A percentile compares a stretch with the other conserved stretches of the same genome.
Conservation (phyloP, 2,888 invertebrate species). For the Temnothorax ravouxi region DNA sequence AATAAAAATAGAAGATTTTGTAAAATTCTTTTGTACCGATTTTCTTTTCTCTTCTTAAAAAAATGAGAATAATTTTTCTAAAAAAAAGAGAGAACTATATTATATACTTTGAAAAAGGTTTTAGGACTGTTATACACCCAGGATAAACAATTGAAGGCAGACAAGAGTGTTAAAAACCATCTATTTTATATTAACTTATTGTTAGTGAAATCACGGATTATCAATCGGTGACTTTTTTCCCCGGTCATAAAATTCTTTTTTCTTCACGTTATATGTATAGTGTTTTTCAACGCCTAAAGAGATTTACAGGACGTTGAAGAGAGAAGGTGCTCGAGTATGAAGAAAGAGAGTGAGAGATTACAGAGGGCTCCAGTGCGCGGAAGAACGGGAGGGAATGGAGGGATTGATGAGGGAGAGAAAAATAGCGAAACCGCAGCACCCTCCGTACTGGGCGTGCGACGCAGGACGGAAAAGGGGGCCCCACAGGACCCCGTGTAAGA, state of each 20-base stretch:
- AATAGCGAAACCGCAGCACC: constrained; percentile 83
- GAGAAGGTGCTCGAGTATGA: constrained; percentile 38
- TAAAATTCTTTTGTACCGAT: not conserved
- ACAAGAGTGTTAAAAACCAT: not conserved
- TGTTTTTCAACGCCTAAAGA: constrained; percentile 79
- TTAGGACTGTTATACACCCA: not conserved
- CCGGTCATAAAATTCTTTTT: constrained; percentile 55
- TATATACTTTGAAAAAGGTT: not conserved
- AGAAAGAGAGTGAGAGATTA: constrained; percentile 34
- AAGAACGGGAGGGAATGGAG: constrained; percentile 53
- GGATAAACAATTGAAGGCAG: not conserved
- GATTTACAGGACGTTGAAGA: constrained; percentile 80
- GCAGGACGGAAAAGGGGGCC: constrained; percentile 68
- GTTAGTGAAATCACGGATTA: not conserved
- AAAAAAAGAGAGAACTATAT: not conserved
- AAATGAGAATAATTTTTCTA: not conserved
- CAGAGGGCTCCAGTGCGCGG: constrained; percentile 40
- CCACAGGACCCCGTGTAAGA: constrained; percentile 81
- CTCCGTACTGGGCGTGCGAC: constrained; percentile 83
- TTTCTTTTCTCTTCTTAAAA: not conserved
- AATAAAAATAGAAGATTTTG: not conserved
- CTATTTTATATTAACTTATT: not conserved
- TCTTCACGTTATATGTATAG: constrained; percentile 31
- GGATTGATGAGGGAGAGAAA: constrained; percentile 68
- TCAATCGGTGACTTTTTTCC: constrained; percentile 26